These are phyloP conservation scores for Cherax destructor DNA, from an alignment of 1,140 invertebrate species.

Conservation along the genomic window DNA sequence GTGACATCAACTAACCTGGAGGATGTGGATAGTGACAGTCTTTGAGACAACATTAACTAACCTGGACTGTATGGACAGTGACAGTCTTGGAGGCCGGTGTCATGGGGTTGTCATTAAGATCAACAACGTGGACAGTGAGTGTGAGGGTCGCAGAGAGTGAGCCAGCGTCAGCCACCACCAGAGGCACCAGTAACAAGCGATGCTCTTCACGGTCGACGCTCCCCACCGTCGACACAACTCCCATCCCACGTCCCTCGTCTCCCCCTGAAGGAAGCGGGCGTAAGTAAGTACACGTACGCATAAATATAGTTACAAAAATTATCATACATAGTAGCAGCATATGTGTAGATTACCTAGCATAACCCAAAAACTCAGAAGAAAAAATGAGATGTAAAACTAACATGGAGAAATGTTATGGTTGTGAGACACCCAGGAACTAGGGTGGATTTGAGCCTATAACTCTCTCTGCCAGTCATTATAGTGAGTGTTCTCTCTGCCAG, in stretches of 20 bases:
- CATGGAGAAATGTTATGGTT: too few relatives aligned
- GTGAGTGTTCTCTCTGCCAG: too few relatives aligned
- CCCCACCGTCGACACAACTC: not conserved
- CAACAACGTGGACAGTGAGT: slow-evolving; percentile 14
- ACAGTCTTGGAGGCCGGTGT: slow-evolving; percentile 23
- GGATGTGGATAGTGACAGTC: not conserved
- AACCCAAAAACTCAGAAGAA: not conserved
- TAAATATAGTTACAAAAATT: too few relatives aligned
- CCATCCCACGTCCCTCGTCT: slow-evolving; percentile 21
- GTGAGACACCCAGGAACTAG: too few relatives aligned
- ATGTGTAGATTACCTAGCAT: too few relatives aligned
- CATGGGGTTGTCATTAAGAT: slow-evolving; percentile 32
- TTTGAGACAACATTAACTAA: not conserved
- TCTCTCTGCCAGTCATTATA: too few relatives aligned
- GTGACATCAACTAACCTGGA: not conserved
- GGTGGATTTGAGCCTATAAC: too few relatives aligned
- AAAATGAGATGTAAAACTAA: too few relatives aligned
- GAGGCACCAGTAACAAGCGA: slow-evolving; percentile 9
- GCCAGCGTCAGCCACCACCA: slow-evolving; percentile 21
- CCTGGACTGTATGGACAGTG: slow-evolving; percentile 2
- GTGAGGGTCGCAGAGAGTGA: slow-evolving; percentile 13
- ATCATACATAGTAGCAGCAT: too few relatives aligned
- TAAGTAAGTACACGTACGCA: too few relatives aligned
- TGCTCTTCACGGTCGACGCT: not conserved
- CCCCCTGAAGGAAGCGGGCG: not conserved